Percentiles rank a stretch among this genome's conserved stretches.
phyloP scores from a whole-genome alignment of 2,888 invertebrate genomes.

The Tenthredo mesomela region DNA sequence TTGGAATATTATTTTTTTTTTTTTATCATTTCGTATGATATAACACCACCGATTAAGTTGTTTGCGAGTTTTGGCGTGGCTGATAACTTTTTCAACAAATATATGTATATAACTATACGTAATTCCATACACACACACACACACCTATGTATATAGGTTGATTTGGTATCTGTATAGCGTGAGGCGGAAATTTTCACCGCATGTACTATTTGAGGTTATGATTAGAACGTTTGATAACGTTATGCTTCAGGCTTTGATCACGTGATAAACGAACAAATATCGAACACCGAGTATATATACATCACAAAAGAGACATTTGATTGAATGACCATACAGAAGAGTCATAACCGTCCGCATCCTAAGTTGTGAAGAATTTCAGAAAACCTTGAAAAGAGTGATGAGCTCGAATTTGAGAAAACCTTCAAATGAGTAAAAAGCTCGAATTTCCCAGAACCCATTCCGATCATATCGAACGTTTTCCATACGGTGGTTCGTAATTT shows the following conservation, averaged over 20 bases:
- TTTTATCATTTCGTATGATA: not conserved
- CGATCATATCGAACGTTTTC: not conserved
- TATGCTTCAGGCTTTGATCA: not conserved
- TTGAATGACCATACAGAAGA: not conserved
- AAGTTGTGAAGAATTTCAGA: no score
- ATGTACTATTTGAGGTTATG: not conserved
- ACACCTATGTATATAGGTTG: no score
- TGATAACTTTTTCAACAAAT: slow-evolving; percentile 9
- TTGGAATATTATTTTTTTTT: not conserved
- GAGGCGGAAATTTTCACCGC: not conserved
- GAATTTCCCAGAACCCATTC: no score
- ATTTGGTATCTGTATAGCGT: not conserved
- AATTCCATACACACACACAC: not conserved
- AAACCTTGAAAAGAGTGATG: no score
- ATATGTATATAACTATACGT: not conserved
- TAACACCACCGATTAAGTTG: not conserved
- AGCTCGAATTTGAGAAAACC: no score
- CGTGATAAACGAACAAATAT: not conserved
- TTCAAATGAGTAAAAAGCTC: not conserved
- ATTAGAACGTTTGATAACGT: slow-evolving; percentile 3
- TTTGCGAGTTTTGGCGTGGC: not conserved
- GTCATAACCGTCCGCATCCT: not conserved
- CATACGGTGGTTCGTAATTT: not conserved
- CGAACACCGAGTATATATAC: not conserved
- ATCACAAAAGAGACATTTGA: not conserved